Evolutionary conservation across 2,888 invertebrate genomes (phyloP).

Genomic region (Andricus quercusramuli): DNA sequence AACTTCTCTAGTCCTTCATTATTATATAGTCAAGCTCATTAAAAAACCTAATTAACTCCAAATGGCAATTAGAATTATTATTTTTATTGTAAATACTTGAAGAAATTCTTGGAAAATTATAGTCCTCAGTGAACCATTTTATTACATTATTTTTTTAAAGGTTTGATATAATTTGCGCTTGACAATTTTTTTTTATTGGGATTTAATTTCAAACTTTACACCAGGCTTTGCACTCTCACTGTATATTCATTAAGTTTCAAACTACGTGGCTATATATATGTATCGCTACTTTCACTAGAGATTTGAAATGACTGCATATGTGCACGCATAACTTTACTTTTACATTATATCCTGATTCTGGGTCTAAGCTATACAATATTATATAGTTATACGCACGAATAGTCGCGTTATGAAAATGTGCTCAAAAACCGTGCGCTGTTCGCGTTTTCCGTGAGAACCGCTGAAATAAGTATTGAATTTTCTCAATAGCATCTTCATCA

Average conservation of each 20-base stretch:
- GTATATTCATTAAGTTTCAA: too few relatives aligned
- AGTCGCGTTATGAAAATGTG: neutral
- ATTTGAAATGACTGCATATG: neutral
- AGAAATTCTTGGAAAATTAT: too few relatives aligned
- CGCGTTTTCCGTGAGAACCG: slow-evolving; percentile 23
- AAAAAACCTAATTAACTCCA: neutral
- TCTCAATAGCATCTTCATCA: slow-evolving; percentile 19
- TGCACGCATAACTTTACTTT: neutral
- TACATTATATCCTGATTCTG: neutral
- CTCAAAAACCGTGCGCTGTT: neutral
- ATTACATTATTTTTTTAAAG: too few relatives aligned
- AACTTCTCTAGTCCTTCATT: neutral
- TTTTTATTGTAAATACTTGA: too few relatives aligned
- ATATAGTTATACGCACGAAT: neutral
- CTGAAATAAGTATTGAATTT: slow-evolving; percentile 32
- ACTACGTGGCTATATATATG: neutral
- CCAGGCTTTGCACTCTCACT: too few relatives aligned
- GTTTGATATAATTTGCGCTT: too few relatives aligned
- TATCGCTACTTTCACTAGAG: neutral
- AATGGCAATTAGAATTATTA: neutral
- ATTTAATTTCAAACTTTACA: too few relatives aligned
- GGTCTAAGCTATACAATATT: neutral
- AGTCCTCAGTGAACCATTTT: too few relatives aligned
- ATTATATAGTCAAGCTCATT: neutral
- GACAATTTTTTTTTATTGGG: too few relatives aligned